Percentiles rank a stretch among this genome's conserved stretches.
Conservation (phyloP, 2,888 invertebrate species). For the Dysmachus trigonus region DNA sequence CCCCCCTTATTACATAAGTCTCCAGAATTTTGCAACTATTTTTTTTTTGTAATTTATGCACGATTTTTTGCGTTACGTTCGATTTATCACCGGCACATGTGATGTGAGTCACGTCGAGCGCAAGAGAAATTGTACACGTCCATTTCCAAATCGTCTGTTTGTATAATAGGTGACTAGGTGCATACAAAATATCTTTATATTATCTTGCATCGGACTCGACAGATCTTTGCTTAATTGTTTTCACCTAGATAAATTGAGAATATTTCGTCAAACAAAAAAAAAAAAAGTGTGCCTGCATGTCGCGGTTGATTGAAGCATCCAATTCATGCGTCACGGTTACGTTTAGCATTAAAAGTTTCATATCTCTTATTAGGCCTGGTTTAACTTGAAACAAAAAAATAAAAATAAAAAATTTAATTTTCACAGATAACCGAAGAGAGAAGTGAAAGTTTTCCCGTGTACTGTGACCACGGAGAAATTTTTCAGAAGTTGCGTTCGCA, state of each 20-base stretch:
- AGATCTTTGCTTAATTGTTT: background rate
- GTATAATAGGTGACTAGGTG: background rate
- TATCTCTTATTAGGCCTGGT: background rate
- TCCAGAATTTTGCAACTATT: background rate
- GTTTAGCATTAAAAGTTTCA: background rate
- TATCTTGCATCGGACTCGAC: background rate
- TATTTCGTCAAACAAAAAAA: background rate
- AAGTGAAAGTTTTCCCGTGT: constrained; percentile 20
- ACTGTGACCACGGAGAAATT: constrained; percentile 8
- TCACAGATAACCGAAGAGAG: constrained; percentile 6
- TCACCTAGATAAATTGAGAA: background rate
- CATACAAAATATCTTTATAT: background rate
- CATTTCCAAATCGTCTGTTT: background rate
- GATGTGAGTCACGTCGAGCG: constrained; percentile 28
- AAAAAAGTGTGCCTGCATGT: background rate
- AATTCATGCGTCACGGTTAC: constrained; percentile 7
- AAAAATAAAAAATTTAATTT: background rate
- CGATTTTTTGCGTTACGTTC: constrained; percentile 22
- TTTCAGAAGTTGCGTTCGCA: background rate
- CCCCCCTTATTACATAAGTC: background rate
- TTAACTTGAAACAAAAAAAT: too few species aligned
- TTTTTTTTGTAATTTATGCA: constrained; percentile 22
- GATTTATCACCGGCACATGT: constrained; percentile 20
- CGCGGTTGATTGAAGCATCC: background rate
- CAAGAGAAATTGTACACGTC: constrained; percentile 22